A percentile compares a stretch with the other conserved stretches of the same genome.
These are phyloP conservation scores for Thomomys bottae DNA, from an alignment of 2,113 vertebrate genomes.

Conservation along the genomic window DNA sequence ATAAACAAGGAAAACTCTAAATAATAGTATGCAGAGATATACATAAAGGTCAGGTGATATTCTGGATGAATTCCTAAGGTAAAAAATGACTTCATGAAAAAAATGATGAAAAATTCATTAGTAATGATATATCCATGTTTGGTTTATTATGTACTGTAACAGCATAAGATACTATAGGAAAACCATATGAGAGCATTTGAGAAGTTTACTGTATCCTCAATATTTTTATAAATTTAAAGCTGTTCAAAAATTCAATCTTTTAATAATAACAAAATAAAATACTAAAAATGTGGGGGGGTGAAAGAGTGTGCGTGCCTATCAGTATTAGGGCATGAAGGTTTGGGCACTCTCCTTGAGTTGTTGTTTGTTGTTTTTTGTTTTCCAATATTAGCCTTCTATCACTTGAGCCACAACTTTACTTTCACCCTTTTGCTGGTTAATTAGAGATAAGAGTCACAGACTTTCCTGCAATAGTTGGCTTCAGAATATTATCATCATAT, in stretches of 20 bases:
- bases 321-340: no score
- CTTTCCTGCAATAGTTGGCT: no score
- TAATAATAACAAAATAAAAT: no score
- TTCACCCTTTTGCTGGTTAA: no score
- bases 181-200: neutral
- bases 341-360: no score
- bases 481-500: no score
- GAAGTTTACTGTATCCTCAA: neutral
- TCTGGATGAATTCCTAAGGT: neutral
- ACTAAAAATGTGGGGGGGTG: no score
- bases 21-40: neutral
- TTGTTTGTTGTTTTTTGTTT: no score
- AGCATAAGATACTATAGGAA: neutral
- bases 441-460: no score
- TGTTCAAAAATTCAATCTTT: neutral
- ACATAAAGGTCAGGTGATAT: neutral
- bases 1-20: neutral
- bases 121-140: neutral
- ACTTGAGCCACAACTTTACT: no score
- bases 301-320: no score
- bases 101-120: neutral
- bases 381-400: no score
- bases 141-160: neutral
- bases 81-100: neutral
- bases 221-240: neutral